Evolutionary conservation across 2,797 vertebrate species (phyloP).

Genomic region (Chrysocyon brachyurus): DNA sequence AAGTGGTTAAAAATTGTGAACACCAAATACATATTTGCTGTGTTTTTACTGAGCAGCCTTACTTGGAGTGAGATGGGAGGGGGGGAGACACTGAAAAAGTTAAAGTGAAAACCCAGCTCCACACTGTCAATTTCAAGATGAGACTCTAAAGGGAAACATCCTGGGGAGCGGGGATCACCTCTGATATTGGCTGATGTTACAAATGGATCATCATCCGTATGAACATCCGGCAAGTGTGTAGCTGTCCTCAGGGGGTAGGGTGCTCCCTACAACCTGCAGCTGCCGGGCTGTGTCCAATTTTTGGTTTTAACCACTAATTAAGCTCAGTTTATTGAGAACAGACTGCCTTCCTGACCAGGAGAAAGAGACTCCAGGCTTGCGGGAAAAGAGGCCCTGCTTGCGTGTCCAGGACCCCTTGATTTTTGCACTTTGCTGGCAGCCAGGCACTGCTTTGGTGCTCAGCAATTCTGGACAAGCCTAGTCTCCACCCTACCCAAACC

Average conservation of each 20-base stretch:
- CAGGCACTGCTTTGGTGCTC: rapidly evolving
- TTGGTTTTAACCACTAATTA: background rate
- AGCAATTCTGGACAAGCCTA: background rate
- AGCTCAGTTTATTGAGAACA: background rate
- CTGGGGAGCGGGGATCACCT: background rate
- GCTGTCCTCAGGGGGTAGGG: background rate
- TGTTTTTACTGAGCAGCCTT: background rate
- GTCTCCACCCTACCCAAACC: background rate
- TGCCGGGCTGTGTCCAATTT: background rate
- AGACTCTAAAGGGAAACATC: background rate
- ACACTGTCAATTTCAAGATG: background rate
- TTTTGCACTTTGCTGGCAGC: background rate
- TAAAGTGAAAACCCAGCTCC: background rate
- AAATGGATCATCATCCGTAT: rapidly evolving
- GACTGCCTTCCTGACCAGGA: no score
- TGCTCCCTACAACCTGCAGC: background rate
- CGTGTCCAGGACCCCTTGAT: rapidly evolving
- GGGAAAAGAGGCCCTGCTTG: background rate
- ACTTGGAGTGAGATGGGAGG: background rate
- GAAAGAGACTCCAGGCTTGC: background rate
- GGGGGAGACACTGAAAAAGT: background rate
- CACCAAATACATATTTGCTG: background rate
- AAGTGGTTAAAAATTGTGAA: background rate
- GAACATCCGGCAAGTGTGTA: no score
- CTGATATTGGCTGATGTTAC: background rate